These are phyloP conservation scores for Junonia oenone DNA, from an alignment of 2,888 invertebrate species.

Conservation along the genomic window DNA sequence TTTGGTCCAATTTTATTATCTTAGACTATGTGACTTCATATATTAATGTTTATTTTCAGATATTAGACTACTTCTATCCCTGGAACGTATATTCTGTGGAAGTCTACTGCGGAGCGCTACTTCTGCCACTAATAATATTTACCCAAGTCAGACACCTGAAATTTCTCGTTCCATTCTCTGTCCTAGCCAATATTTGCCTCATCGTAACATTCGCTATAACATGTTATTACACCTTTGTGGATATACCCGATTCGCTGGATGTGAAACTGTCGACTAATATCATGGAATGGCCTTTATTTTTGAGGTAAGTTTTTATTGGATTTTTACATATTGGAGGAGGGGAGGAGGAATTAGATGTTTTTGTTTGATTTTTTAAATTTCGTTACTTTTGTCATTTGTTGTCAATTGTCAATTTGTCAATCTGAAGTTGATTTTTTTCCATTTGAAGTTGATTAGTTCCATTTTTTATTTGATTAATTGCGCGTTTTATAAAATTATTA, in stretches of 20 bases:
- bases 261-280: constrained; percentile 59
- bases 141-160: constrained; percentile 86
- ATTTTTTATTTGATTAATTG: too few relatives aligned
- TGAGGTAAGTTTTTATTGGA: constrained; percentile 78
- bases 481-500: too few relatives aligned
- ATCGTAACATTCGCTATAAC: constrained; percentile 88
- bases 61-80: constrained; percentile 62
- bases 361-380: too few relatives aligned
- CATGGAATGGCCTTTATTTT: constrained; percentile 88
- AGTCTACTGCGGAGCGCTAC: constrained; percentile 82
- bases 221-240: constrained; percentile 87
- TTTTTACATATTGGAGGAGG: too few relatives aligned
- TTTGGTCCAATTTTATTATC: too few relatives aligned
- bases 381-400: too few relatives aligned
- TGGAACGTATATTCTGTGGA: constrained; percentile 69
- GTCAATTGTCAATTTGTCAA: too few relatives aligned
- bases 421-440: too few relatives aligned
- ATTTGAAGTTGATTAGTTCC: too few relatives aligned
- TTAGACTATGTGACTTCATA: too few relatives aligned
- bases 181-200: constrained; percentile 90
- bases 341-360: too few relatives aligned
- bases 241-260: constrained; percentile 48
- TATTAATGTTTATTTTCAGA: constrained; percentile 77
- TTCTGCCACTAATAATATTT: constrained; percentile 84
- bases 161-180: constrained; percentile 92